Evolutionary conservation across 1,140 invertebrate species (phyloP).

Genomic region (Cotesia typhae): DNA sequence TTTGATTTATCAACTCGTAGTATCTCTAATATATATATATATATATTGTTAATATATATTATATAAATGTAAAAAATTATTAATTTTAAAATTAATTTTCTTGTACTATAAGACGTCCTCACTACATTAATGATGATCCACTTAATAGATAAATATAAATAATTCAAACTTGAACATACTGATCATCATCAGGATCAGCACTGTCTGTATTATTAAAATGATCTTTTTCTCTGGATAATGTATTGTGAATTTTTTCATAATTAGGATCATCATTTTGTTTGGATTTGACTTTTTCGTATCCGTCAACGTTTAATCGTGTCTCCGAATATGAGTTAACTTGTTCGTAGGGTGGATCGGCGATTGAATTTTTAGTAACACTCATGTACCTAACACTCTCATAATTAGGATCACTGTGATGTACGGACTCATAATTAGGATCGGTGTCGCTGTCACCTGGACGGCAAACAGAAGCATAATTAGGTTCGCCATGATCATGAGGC

Average conservation of each 20-base stretch:
- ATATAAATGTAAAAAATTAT: conserved; percentile 3
- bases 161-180: conserved; percentile 58
- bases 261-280: conserved; percentile 44
- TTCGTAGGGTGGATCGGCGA: conserved; percentile 64
- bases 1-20: background rate
- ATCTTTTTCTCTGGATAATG: conserved; percentile 25
- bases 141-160: background rate
- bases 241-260: conserved; percentile 42
- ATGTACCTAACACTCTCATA: conserved; percentile 66
- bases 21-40: too few species aligned
- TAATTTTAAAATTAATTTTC: background rate
- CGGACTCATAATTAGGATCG: conserved; percentile 78
- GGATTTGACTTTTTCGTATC: conserved; percentile 55
- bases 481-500: conserved; percentile 65
- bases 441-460: conserved; percentile 74
- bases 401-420: conserved; percentile 66
- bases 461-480: conserved; percentile 68
- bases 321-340: conserved; percentile 54
- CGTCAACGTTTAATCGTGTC: conserved; percentile 35
- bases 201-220: conserved; percentile 37
- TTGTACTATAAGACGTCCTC: conserved; percentile 18
- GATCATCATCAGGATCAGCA: conserved; percentile 57
- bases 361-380: conserved; percentile 45
- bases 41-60: background rate
- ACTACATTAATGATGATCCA: background rate